Evolutionary conservation across 2,888 invertebrate species (phyloP).

Genomic region (Meiosimyza decipiens): DNA sequence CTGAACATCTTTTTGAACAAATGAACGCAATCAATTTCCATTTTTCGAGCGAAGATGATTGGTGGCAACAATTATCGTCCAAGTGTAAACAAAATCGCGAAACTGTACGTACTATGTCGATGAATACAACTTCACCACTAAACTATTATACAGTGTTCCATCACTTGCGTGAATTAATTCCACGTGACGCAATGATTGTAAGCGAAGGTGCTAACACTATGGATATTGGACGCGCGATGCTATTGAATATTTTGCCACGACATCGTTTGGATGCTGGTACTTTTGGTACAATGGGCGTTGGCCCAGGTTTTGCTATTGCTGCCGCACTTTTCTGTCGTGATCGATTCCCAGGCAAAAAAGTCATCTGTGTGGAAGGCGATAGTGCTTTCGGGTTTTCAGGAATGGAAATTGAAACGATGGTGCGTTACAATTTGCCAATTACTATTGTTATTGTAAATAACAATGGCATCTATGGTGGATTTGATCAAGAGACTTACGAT

Average conservation of each 20-base stretch:
- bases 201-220: constrained; percentile 99
- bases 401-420: constrained; percentile 98
- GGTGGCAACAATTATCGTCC: constrained; percentile 81
- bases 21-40: constrained; percentile 72
- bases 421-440: constrained; percentile 91
- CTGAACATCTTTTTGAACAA: constrained; percentile 72
- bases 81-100: constrained; percentile 81
- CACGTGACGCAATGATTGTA: constrained; percentile 87
- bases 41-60: constrained; percentile 71
- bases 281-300: constrained; percentile 97
- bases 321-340: constrained; percentile 91
- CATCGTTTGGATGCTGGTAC: constrained; percentile 95
- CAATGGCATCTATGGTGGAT: constrained; percentile 92
- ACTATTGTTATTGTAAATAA: constrained; percentile 94
- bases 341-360: constrained; percentile 81
- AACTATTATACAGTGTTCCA: constrained; percentile 96
- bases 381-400: constrained; percentile 98
- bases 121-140: constrained; percentile 79
- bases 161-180: constrained; percentile 80
- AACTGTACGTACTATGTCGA: constrained; percentile 75
- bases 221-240: constrained; percentile 94
- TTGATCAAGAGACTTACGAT: constrained; percentile 79
- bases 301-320: constrained; percentile 91
- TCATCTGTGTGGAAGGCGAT: constrained; percentile 95
- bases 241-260: constrained; percentile 84